Evolutionary conservation across 2,113 vertebrate species (phyloP).

Genomic region (Thymallus thymallus): DNA sequence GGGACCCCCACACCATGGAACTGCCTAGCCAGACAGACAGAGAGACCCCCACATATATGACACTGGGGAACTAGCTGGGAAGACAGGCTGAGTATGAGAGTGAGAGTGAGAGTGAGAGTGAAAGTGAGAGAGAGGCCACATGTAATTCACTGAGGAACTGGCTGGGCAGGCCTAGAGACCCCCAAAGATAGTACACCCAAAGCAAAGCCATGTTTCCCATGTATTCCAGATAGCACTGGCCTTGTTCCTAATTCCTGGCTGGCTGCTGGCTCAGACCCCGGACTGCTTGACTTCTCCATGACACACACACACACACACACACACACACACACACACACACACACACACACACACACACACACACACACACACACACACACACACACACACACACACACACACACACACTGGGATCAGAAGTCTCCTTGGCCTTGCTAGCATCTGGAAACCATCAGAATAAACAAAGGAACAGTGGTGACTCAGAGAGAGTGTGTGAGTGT

Average conservation of each 20-base stretch:
- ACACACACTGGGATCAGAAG: conserved; percentile 53
- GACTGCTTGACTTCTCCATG: conserved; percentile 71
- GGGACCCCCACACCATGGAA: conserved; percentile 34
- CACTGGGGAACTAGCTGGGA: too few species aligned
- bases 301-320: too few species aligned
- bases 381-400: too few species aligned
- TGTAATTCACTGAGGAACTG: too few species aligned
- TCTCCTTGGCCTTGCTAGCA: conserved; percentile 75
- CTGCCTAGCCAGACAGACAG: neutral
- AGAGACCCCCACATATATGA: too few species aligned
- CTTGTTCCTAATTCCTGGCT: conserved; percentile 64
- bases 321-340: too few species aligned
- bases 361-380: too few species aligned
- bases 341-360: too few species aligned
- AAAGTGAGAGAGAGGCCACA: too few species aligned
- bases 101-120: neutral
- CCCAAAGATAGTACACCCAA: too few species aligned
- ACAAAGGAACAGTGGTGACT: conserved; percentile 88
- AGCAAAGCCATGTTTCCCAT: conserved; percentile 72
- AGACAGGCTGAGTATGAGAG: too few species aligned
- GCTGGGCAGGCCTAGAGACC: too few species aligned
- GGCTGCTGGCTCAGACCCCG: conserved; percentile 62
- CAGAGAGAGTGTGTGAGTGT: conserved; percentile 55
- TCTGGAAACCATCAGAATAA: conserved; percentile 95
- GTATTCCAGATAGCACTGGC: conserved; percentile 77